Evolutionary conservation across 1,140 invertebrate genomes (phyloP).

Genomic region (Sitophilus oryzae): DNA sequence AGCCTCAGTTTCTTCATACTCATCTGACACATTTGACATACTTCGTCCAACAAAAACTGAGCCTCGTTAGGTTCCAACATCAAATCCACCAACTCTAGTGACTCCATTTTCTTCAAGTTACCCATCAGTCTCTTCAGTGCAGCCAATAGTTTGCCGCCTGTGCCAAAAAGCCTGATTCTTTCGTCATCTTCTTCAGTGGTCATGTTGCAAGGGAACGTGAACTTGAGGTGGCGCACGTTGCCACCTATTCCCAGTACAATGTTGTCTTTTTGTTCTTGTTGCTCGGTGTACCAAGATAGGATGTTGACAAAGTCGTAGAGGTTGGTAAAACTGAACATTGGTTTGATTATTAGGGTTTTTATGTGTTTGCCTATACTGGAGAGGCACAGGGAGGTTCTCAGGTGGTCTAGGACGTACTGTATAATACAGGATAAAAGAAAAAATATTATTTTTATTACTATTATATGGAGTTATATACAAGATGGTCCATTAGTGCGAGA

Average conservation of each 20-base stretch:
- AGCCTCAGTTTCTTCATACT: conserved; percentile 60
- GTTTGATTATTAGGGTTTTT: conserved; percentile 61
- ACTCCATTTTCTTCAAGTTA: conserved; percentile 59
- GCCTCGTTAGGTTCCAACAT: conserved; percentile 68
- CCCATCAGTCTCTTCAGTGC: conserved; percentile 65
- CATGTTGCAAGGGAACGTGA: conserved; percentile 77
- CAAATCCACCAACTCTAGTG: conserved; percentile 68
- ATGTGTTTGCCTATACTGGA: conserved; percentile 63
- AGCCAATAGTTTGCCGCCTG: conserved; percentile 65
- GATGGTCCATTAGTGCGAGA: no score
- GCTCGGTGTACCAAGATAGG: conserved; percentile 65
- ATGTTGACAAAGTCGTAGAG: conserved; percentile 81
- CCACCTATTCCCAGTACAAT: conserved; percentile 47
- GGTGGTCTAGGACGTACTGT: conserved; percentile 68
- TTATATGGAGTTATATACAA: no score
- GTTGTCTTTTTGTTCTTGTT: conserved; percentile 36
- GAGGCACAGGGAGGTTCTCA: conserved; percentile 66
- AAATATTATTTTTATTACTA: no score
- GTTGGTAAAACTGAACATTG: conserved; percentile 76
- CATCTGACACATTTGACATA: conserved; percentile 59
- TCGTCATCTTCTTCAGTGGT: conserved; percentile 56
- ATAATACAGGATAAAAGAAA: no score
- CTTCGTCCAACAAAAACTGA: conserved; percentile 66
- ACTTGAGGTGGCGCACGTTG: conserved; percentile 60
- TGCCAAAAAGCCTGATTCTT: conserved; percentile 62